A percentile compares a stretch with the other conserved stretches of the same genome.
phyloP scores from a whole-genome alignment of 2,113 vertebrate genomes.

The Castor canadensis region DNA sequence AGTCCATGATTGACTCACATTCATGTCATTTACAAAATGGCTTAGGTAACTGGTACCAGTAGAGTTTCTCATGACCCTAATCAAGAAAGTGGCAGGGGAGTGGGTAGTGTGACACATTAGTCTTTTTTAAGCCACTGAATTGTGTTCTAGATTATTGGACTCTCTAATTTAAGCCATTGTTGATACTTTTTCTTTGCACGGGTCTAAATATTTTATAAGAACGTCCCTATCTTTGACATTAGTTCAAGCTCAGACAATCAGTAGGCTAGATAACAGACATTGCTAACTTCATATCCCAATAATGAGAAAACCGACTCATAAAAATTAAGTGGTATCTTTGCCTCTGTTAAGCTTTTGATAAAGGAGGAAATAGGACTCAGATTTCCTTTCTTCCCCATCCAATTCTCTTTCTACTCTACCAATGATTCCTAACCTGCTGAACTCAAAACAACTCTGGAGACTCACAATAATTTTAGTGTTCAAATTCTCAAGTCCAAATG shows the following conservation, averaged over 20 bases:
- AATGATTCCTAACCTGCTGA: neutral
- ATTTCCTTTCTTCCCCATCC: neutral
- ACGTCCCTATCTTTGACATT: neutral
- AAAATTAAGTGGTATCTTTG: neutral
- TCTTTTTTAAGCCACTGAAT: neutral
- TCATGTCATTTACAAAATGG: neutral
- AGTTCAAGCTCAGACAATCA: neutral
- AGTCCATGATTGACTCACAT: neutral
- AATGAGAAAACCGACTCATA: neutral
- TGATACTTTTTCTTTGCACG: neutral
- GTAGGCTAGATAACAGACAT: neutral
- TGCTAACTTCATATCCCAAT: neutral
- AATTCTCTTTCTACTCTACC: neutral
- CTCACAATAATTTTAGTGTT: neutral
- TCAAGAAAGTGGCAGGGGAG: neutral
- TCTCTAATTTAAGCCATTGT: neutral
- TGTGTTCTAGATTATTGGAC: neutral
- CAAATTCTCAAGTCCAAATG: neutral
- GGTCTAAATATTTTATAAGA: neutral
- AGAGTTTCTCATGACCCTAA: neutral
- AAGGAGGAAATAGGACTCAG: neutral
- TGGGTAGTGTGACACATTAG: neutral
- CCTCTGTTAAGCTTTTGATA: conserved; percentile 3
- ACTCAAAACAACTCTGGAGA: neutral
- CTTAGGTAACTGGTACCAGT: neutral